Percentiles rank a stretch among this genome's conserved stretches.
These are phyloP conservation scores for Aleiodes alternator DNA, from an alignment of 2,888 invertebrate genomes.

Conservation along the genomic window DNA sequence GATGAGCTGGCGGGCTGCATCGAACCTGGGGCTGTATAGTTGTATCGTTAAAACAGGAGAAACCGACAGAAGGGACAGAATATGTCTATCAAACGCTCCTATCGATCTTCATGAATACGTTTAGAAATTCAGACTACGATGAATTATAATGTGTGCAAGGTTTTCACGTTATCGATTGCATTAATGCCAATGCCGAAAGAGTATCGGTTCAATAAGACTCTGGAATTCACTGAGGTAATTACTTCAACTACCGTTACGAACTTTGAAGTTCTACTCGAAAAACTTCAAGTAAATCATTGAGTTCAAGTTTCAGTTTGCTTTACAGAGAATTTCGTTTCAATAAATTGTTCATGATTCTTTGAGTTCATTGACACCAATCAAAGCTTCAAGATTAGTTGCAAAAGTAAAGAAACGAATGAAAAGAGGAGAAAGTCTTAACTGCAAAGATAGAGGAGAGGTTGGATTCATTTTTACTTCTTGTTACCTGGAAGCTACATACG, in stretches of 20 bases:
- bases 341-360: not conserved
- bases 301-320: too few species aligned
- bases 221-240: too few species aligned
- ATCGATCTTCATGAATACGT: constrained; percentile 7
- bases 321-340: too few species aligned
- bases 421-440: constrained; percentile 21
- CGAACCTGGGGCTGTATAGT: not conserved
- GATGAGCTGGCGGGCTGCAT: constrained; percentile 6
- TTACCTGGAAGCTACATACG: constrained; percentile 27
- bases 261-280: too few species aligned
- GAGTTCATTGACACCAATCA: constrained; percentile 3
- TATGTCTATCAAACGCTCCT: constrained; percentile 46
- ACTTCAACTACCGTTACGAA: too few species aligned
- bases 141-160: constrained; percentile 2
- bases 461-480: constrained; percentile 17
- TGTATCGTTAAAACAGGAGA: constrained; percentile 8
- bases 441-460: not conserved
- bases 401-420: not conserved
- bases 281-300: too few species aligned
- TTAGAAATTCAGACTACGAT: constrained; percentile 26
- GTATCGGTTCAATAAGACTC: too few species aligned
- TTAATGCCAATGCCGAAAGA: too few species aligned
- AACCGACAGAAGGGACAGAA: not conserved
- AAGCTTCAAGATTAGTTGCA: constrained; percentile 1
- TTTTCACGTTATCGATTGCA: not conserved